Conservation (phyloP, 2,888 invertebrate genomes). For the Zhuqinia jingwanae region DNA sequence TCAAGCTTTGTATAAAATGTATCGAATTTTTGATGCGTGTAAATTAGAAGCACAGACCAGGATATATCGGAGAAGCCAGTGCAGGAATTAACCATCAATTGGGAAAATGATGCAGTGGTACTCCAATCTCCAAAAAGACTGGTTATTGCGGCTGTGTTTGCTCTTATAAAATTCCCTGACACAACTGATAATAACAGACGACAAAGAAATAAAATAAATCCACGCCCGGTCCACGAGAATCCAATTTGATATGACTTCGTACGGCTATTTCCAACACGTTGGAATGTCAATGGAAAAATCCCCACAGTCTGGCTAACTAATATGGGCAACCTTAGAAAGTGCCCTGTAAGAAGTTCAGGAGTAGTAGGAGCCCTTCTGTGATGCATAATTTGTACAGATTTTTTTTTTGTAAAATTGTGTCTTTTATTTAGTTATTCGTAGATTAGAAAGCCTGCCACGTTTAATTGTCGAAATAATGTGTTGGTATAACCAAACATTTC, state of each 20-base stretch:
- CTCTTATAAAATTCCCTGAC: neutral
- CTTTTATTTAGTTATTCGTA: too few relatives aligned
- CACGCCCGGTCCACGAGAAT: constrained; percentile 18
- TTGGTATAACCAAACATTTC: too few relatives aligned
- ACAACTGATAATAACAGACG: neutral
- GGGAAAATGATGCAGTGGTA: neutral
- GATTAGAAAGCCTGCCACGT: too few relatives aligned
- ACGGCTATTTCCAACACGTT: neutral
- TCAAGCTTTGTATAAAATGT: neutral
- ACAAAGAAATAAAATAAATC: neutral
- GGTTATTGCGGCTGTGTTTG: neutral
- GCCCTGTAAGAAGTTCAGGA: neutral
- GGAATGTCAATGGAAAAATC: constrained; percentile 14
- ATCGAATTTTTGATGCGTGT: neutral
- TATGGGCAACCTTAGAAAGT: constrained; percentile 22
- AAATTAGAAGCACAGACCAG: neutral
- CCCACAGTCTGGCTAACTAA: neutral
- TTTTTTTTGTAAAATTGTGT: too few relatives aligned
- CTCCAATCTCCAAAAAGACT: constrained; percentile 14
- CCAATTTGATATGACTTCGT: neutral
- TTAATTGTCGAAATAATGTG: too few relatives aligned
- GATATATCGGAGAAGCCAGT: neutral
- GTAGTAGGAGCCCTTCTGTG: neutral
- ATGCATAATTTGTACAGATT: too few relatives aligned
- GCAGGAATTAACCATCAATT: neutral